phyloP scores from a whole-genome alignment of 2,113 vertebrate species.

The Mugil cephalus region DNA sequence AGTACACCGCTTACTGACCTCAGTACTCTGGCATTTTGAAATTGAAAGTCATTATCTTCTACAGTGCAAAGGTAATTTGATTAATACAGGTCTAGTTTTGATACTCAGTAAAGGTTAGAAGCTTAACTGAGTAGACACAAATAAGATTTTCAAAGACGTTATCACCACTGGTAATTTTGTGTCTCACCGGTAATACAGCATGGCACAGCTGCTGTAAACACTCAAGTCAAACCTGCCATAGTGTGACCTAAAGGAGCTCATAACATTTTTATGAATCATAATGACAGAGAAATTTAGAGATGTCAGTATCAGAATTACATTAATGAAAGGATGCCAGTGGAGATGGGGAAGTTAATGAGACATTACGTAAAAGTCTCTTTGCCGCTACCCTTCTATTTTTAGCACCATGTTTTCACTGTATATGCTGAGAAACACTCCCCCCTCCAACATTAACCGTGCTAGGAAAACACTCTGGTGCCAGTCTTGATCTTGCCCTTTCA shows the following conservation, averaged over 20 bases:
- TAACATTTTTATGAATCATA: conserved; percentile 13
- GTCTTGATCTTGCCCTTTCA: conserved; percentile 29
- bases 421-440: no score
- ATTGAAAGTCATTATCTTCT: neutral
- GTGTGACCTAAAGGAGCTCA: neutral
- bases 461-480: conserved; percentile 30
- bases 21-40: neutral
- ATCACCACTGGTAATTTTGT: conserved; percentile 3
- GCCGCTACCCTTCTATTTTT: neutral
- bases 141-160: neutral
- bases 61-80: conserved; percentile 16
- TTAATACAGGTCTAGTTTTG: conserved; percentile 20
- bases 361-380: neutral
- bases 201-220: neutral
- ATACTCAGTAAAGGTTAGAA: conserved; percentile 5
- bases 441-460: neutral
- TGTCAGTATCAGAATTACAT: neutral
- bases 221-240: neutral
- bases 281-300: neutral
- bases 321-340: neutral
- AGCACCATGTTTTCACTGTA: neutral
- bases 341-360: neutral
- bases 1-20: neutral
- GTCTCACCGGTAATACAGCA: neutral
- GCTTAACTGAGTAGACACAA: conserved; percentile 34